phyloP scores from a whole-genome alignment of 2,797 vertebrate species.

The Alosa sapidissima region DNA sequence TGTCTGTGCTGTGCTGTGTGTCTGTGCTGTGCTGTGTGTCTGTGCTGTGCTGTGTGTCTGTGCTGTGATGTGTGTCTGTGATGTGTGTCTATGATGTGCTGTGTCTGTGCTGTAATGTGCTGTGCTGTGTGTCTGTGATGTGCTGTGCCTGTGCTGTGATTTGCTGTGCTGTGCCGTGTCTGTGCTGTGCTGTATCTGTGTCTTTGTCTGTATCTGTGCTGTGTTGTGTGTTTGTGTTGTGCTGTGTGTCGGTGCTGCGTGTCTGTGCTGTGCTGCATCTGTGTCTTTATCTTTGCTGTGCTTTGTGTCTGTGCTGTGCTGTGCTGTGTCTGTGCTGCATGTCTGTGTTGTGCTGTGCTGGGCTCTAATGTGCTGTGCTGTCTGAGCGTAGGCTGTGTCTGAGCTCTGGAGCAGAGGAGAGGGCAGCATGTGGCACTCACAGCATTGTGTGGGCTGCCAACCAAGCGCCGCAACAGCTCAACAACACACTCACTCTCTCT shows the following conservation, averaged over 20 bases:
- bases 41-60: neutral
- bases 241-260: neutral
- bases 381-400: slow-evolving; percentile 64
- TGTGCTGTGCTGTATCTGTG: no score
- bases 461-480: neutral
- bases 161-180: neutral
- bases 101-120: neutral
- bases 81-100: neutral
- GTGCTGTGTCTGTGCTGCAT: neutral
- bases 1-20: slow-evolving; percentile 24
- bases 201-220: no score
- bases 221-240: no score
- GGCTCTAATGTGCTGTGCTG: slow-evolving; percentile 28
- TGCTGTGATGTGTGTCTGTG: slow-evolving; percentile 29
- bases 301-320: no score
- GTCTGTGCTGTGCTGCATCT: neutral
- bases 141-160: neutral
- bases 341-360: slow-evolving; percentile 28
- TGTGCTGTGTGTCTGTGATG: neutral
- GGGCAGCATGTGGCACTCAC: neutral
- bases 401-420: neutral
- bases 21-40: slow-evolving; percentile 46
- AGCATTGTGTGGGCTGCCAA: slow-evolving; percentile 58
- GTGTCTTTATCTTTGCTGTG: neutral
- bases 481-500: neutral